A percentile compares a stretch with the other conserved stretches of the same genome.
phyloP scores from a whole-genome alignment of 2,113 vertebrate genomes.

The Naja naja region DNA sequence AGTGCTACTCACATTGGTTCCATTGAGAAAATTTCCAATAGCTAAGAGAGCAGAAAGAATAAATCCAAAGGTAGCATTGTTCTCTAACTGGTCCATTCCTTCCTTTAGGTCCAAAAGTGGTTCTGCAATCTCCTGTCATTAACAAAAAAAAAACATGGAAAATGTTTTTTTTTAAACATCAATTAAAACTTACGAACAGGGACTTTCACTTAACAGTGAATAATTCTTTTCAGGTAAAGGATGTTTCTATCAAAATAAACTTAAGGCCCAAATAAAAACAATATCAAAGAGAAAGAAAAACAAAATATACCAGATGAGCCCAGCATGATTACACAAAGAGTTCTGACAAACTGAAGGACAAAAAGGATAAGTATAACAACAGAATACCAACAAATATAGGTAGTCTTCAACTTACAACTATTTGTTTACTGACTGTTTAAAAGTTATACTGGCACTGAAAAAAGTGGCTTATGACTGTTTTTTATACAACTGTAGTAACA shows the following conservation, averaged over 20 bases:
- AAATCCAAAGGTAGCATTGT: constrained; percentile 90
- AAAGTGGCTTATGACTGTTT: neutral
- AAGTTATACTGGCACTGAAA: neutral
- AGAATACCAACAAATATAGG: neutral
- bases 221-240: neutral
- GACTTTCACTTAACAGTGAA: neutral
- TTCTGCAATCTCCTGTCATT: constrained; percentile 90
- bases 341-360: neutral
- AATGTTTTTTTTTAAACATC: neutral
- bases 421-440: neutral
- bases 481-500: neutral
- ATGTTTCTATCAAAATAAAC: neutral
- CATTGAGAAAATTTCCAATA: constrained; percentile 97
- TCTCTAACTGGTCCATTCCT: constrained; percentile 97
- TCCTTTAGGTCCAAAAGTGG: constrained; percentile 96
- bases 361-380: neutral
- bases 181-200: constrained; percentile 8
- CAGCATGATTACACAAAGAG: neutral
- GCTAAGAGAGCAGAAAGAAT: constrained; percentile 93
- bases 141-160: constrained; percentile 36
- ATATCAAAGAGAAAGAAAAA: neutral
- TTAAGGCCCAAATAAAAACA: neutral
- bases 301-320: neutral
- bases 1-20: constrained; percentile 84
- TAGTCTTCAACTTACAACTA: neutral